These are phyloP conservation scores for Arion vulgaris DNA, from an alignment of 1,140 invertebrate genomes.

Conservation along the genomic window DNA sequence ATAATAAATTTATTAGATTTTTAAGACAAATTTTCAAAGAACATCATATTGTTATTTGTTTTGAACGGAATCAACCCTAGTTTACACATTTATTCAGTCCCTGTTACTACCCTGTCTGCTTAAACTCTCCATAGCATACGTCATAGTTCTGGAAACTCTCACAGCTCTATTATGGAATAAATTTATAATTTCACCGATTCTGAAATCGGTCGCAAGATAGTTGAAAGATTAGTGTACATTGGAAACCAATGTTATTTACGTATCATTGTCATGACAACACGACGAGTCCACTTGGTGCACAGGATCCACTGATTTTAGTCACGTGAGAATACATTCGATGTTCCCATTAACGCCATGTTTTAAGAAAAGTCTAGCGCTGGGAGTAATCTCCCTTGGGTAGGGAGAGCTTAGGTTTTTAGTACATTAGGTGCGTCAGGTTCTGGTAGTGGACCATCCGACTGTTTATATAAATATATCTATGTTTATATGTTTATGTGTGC, in stretches of 20 bases:
- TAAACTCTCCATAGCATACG: no score
- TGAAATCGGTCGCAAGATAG: not conserved
- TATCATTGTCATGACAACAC: not conserved
- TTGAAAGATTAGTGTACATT: not conserved
- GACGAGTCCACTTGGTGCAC: not conserved
- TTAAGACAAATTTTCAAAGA: no score
- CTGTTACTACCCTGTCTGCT: no score
- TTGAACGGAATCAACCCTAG: no score
- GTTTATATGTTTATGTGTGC: slow-evolving; percentile 16
- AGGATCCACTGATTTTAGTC: not conserved
- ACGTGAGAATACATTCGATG: slow-evolving; percentile 14
- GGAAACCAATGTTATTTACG: not conserved
- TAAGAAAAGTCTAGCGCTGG: not conserved
- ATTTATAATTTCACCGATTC: not conserved
- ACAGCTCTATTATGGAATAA: not conserved
- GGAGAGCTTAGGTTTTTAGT: not conserved
- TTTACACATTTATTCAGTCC: no score
- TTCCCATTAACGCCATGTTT: slow-evolving; percentile 7
- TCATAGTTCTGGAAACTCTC: not conserved
- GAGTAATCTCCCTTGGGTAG: not conserved
- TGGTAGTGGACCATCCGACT: no score
- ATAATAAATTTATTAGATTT: no score
- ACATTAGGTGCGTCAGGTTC: not conserved
- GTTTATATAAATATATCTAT: not conserved
- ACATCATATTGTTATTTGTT: no score